Conservation (phyloP, 2,888 invertebrate species). For the Anaspis maculata region DNA sequence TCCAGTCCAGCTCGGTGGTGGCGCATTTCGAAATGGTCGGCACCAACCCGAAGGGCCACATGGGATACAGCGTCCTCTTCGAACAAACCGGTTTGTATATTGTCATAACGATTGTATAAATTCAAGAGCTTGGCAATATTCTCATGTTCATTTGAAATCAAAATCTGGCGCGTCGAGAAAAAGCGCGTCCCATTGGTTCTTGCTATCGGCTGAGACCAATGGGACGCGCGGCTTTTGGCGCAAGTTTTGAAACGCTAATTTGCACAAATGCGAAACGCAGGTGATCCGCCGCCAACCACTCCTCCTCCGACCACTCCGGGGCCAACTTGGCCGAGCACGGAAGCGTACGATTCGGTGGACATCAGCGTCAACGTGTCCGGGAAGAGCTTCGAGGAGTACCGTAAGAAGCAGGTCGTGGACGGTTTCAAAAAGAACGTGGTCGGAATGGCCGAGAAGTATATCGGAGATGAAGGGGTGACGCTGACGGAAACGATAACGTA, state of each 20-base stretch:
- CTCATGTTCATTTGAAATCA: no score
- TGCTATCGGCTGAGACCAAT: no score
- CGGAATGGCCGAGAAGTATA: constrained; percentile 2
- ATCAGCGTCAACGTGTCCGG: constrained; percentile 5
- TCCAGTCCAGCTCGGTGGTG: constrained; percentile 3
- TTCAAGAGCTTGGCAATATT: no score
- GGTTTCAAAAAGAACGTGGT: constrained; percentile 4
- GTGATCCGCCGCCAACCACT: constrained; percentile 4
- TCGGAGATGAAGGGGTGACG: constrained; percentile 2
- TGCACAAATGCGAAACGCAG: no score
- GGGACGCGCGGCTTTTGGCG: no score
- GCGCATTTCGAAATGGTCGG: constrained; percentile 1
- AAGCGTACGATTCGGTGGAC: constrained; percentile 3
- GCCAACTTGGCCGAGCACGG: constrained; percentile 4
- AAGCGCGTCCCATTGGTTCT: no score
- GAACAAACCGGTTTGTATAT: constrained; percentile 3
- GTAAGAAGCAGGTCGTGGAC: neutral
- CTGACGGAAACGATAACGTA: constrained; percentile 4
- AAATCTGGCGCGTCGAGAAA: no score
- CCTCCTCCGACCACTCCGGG: constrained; percentile 3
- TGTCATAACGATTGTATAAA: constrained; percentile 1
- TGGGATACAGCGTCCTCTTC: constrained; percentile 2
- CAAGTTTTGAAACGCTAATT: no score
- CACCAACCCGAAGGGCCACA: no score
- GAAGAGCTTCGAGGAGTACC: constrained; percentile 1